Evolutionary conservation across 2,888 invertebrate species (phyloP).

Genomic region (Cerceris ruficornis): DNA sequence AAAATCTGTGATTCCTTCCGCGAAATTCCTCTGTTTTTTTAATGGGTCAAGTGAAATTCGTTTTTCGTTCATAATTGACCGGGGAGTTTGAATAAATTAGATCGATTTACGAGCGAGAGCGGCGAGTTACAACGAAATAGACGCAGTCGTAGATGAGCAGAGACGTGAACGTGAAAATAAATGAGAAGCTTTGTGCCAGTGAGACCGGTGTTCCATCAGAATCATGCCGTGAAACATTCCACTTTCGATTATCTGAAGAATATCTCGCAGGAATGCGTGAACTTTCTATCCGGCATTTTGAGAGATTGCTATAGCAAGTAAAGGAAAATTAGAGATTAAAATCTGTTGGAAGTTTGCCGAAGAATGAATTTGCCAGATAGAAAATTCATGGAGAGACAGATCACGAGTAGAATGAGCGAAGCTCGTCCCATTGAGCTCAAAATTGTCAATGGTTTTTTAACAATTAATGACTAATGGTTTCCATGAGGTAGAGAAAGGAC

Average conservation of each 20-base stretch:
- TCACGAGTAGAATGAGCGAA: neutral
- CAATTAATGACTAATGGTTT: neutral
- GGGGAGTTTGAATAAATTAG: neutral
- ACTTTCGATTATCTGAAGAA: neutral
- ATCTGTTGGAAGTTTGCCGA: neutral
- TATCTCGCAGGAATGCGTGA: neutral
- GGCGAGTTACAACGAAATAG: conserved; percentile 48
- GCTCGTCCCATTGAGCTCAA: conserved; percentile 1
- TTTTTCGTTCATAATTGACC: neutral
- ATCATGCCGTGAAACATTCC: too few species aligned
- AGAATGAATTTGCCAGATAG: neutral
- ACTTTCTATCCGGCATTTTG: neutral
- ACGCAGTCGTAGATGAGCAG: neutral
- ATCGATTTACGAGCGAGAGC: conserved; percentile 68
- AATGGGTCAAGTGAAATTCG: neutral
- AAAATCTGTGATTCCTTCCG: too few species aligned
- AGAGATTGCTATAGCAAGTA: neutral
- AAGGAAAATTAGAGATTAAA: neutral
- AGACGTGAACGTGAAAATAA: conserved; percentile 21
- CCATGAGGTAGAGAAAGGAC: neutral
- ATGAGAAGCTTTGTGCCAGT: neutral
- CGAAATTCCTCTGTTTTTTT: too few species aligned
- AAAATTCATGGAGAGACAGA: neutral
- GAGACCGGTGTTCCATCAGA: too few species aligned
- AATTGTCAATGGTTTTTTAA: neutral